Conservation (phyloP, 2,888 invertebrate species). For the Xiphydria camelus region DNA sequence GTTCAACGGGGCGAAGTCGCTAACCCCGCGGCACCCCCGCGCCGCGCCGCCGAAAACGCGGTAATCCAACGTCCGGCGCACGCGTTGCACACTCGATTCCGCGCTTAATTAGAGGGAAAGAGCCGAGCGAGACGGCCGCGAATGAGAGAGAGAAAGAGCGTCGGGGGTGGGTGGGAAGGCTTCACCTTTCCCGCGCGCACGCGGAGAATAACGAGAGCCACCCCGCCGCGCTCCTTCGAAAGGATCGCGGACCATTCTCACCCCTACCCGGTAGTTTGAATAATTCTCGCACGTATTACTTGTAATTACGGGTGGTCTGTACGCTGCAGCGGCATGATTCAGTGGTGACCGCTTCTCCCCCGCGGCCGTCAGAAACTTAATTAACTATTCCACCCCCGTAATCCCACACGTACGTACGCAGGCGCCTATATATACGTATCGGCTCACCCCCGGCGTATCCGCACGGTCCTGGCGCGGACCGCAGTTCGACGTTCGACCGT, state of each 20-base stretch:
- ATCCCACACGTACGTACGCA: conserved; percentile 33
- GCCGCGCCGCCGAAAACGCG: conserved; percentile 21
- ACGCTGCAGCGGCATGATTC: conserved; percentile 43
- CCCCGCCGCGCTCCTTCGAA: conserved; percentile 13
- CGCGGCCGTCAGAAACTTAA: conserved; percentile 46
- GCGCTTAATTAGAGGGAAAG: conserved; percentile 51
- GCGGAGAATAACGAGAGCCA: conserved; percentile 38
- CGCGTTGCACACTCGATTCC: conserved; percentile 45
- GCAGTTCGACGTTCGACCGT: no score
- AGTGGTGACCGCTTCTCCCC: conserved; percentile 37
- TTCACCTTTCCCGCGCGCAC: conserved; percentile 23
- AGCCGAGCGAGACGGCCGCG: no score
- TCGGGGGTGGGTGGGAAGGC: no score
- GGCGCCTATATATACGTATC: no score
- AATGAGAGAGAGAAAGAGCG: no score
- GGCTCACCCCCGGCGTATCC: no score
- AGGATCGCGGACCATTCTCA: conserved; percentile 14
- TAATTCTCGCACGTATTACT: no score
- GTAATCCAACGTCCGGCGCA: conserved; percentile 39
- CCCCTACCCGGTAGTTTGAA: no score
- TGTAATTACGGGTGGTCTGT: background rate
- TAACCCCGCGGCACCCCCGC: background rate
- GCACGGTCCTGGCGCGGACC: no score
- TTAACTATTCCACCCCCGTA: conserved; percentile 48
- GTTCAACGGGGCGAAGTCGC: conserved; percentile 18